Evolutionary conservation across 2,888 invertebrate genomes (phyloP).

Genomic region (Cryptophagus acutangulus): DNA sequence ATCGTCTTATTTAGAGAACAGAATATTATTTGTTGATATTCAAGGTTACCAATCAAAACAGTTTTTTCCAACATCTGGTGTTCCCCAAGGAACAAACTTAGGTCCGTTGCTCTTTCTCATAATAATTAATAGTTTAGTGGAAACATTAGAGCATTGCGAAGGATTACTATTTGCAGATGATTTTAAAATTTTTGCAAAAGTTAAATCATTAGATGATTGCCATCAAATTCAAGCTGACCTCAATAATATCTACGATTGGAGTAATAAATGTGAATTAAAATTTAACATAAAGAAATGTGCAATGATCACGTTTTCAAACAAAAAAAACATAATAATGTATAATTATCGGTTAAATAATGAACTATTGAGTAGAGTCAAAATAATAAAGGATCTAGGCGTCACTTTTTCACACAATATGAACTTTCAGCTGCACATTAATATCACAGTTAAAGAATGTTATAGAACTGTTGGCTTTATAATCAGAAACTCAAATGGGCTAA

Average conservation of each 20-base stretch:
- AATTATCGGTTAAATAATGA: too few relatives aligned
- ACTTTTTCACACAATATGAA: too few relatives aligned
- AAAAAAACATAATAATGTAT: too few relatives aligned
- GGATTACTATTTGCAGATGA: slow-evolving; percentile 6
- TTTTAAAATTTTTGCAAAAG: slow-evolving; percentile 1
- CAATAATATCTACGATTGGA: slow-evolving; percentile 3
- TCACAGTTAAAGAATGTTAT: too few relatives aligned
- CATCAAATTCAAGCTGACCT: slow-evolving; percentile 3
- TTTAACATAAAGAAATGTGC: slow-evolving; percentile 8
- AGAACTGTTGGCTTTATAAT: too few relatives aligned
- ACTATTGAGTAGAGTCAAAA: too few relatives aligned
- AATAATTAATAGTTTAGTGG: slow-evolving; percentile 1
- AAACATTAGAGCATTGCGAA: too few relatives aligned
- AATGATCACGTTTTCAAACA: too few relatives aligned
- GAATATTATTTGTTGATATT: not conserved
- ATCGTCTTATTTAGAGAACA: not conserved
- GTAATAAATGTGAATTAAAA: slow-evolving; percentile 1
- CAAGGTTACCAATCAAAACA: not conserved
- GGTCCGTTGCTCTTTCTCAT: slow-evolving; percentile 5
- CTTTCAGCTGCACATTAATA: too few relatives aligned
- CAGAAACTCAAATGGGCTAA: too few relatives aligned
- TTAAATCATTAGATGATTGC: slow-evolving; percentile 3
- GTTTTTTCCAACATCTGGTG: slow-evolving; percentile 5
- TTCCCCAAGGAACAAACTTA: slow-evolving; percentile 9
- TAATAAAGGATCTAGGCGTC: too few relatives aligned